Conservation (phyloP, 2,888 invertebrate genomes). For the Drosophila borealis region DNA sequence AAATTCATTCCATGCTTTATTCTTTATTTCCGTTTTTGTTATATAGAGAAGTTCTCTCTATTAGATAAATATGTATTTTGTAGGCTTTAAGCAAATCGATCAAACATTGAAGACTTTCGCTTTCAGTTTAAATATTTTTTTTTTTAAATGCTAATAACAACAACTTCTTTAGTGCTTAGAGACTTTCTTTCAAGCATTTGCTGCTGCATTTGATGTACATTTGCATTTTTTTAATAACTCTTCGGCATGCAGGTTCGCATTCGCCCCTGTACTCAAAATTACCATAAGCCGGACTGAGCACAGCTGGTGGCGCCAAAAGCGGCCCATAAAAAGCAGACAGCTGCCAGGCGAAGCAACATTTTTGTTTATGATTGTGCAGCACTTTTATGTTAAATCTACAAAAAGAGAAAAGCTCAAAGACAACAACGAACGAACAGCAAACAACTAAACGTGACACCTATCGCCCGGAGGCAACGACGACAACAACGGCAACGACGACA, state of each 20-base stretch:
- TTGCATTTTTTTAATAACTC: conserved; percentile 51
- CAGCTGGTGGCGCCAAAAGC: conserved; percentile 42
- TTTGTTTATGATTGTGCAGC: conserved; percentile 66
- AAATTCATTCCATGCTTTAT: too few species aligned
- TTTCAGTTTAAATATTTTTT: not conserved
- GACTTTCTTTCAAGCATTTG: conserved; percentile 9
- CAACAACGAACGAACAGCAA: conserved; percentile 19
- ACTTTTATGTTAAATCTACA: conserved; percentile 50
- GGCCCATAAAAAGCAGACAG: conserved; percentile 59
- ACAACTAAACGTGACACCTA: conserved; percentile 49
- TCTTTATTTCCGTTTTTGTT: too few species aligned
- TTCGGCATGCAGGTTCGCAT: not conserved
- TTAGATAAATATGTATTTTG: too few species aligned
- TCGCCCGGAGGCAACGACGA: conserved; percentile 39
- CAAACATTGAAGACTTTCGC: too few species aligned
- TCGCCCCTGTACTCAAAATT: conserved; percentile 9
- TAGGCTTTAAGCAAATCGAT: too few species aligned
- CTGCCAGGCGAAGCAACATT: conserved; percentile 66
- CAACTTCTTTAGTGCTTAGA: conserved; percentile 8
- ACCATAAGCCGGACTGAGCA: conserved; percentile 42
- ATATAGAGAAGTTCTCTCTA: too few species aligned
- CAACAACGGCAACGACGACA: not conserved
- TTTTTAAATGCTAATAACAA: conserved; percentile 4
- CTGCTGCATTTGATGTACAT: conserved; percentile 57
- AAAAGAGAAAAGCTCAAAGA: conserved; percentile 21